Evolutionary conservation across 2,113 vertebrate species (phyloP).

Genomic region (Xenopus laevis): DNA sequence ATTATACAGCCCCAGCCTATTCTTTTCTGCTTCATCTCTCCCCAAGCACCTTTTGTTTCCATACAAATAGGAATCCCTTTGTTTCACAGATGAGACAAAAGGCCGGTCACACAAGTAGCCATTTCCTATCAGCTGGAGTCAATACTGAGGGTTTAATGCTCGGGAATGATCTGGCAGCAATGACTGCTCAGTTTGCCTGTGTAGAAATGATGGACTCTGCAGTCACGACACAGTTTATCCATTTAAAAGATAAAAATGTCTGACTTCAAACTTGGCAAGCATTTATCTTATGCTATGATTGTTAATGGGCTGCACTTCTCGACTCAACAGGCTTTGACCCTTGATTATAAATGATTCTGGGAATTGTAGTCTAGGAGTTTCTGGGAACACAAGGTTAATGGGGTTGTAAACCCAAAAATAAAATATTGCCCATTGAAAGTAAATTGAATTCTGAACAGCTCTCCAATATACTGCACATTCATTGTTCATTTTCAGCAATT

Average conservation of each 20-base stretch:
- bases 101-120: constrained; percentile 18
- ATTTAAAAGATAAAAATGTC: background rate
- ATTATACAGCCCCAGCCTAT: background rate
- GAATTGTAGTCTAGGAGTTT: too few relatives aligned
- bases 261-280: background rate
- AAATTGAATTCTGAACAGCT: too few relatives aligned
- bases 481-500: too few relatives aligned
- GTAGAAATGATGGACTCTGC: background rate
- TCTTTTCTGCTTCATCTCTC: constrained; percentile 15
- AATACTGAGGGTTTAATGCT: constrained; percentile 10
- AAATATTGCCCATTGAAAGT: too few relatives aligned
- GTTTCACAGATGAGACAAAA: constrained; percentile 15
- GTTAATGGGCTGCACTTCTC: too few relatives aligned
- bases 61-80: constrained; percentile 29
- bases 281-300: too few relatives aligned
- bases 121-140: constrained; percentile 34
- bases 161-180: background rate
- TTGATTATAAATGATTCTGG: too few relatives aligned
- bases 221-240: background rate
- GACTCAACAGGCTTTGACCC: too few relatives aligned
- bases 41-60: constrained; percentile 29
- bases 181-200: background rate
- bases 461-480: too few relatives aligned
- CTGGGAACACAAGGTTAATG: too few relatives aligned
- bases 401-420: too few relatives aligned